Conservation (phyloP, 2,888 invertebrate species). For the Calameuta idolon region DNA sequence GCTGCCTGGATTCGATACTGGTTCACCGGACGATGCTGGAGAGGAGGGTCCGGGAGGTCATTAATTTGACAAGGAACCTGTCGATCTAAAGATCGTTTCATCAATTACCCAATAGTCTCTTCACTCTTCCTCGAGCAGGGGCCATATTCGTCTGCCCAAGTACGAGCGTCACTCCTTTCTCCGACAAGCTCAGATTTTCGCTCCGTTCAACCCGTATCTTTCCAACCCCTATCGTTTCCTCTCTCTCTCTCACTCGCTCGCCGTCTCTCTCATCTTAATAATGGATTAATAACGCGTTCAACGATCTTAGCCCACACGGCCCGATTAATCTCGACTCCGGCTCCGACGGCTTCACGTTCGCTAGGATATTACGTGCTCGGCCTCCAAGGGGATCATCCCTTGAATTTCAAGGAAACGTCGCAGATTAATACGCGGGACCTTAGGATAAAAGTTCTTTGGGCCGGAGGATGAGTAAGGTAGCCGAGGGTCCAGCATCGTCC, state of each 20-base stretch:
- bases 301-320: neutral
- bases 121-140: neutral
- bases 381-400: neutral
- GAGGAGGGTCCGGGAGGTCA: conserved; percentile 26
- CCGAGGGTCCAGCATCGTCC: neutral
- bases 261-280: neutral
- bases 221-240: neutral
- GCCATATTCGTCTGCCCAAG: neutral
- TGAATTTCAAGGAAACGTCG: neutral
- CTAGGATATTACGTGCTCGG: neutral
- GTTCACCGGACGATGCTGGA: neutral
- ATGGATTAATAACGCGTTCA: neutral
- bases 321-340: neutral
- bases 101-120: conserved; percentile 30
- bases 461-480: neutral
- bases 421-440: neutral
- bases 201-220: neutral
- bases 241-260: neutral
- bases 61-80: conserved; percentile 39
- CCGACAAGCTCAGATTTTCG: neutral
- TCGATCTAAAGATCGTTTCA: conserved; percentile 35
- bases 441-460: neutral
- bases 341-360: conserved; percentile 1
- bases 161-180: neutral
- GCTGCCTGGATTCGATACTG: neutral